Evolutionary conservation across 1,140 invertebrate genomes (phyloP).

Genomic region (Bicyclus anynana): DNA sequence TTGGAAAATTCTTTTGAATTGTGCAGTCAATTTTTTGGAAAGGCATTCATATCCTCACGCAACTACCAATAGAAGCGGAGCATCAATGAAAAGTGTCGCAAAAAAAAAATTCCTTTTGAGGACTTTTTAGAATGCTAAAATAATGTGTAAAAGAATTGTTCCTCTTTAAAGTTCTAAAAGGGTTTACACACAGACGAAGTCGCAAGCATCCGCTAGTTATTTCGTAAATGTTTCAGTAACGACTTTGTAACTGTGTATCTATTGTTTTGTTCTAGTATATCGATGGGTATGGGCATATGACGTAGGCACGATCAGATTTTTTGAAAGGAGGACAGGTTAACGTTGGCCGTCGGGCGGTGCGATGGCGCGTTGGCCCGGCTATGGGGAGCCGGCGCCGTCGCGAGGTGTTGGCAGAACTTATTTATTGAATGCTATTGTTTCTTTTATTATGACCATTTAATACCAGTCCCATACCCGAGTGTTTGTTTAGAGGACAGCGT

Average conservation of each 20-base stretch:
- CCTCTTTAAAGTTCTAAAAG: too few species aligned
- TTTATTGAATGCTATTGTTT: conserved; percentile 41
- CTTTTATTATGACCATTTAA: conserved; percentile 34
- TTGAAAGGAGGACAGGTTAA: conserved; percentile 69
- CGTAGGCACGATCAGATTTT: conserved; percentile 72
- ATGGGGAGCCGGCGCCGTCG: conserved; percentile 64
- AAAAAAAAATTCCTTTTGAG: too few species aligned
- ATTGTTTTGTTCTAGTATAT: neutral
- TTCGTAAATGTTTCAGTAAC: too few species aligned
- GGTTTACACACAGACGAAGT: too few species aligned
- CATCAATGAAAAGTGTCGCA: too few species aligned
- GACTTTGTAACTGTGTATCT: neutral
- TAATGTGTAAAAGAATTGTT: too few species aligned
- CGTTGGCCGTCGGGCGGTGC: conserved; percentile 33
- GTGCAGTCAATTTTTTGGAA: too few species aligned
- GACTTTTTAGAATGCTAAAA: too few species aligned
- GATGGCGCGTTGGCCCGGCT: conserved; percentile 40
- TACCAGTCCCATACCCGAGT: conserved; percentile 18
- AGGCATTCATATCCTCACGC: too few species aligned
- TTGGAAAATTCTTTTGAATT: too few species aligned
- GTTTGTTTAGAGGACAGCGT: conserved; percentile 19
- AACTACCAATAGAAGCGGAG: too few species aligned
- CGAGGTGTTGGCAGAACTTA: conserved; percentile 53
- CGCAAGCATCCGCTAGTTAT: too few species aligned
- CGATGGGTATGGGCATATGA: conserved; percentile 66